These are phyloP conservation scores for Aporophyla nigra DNA, from an alignment of 2,888 invertebrate species.

Conservation along the genomic window DNA sequence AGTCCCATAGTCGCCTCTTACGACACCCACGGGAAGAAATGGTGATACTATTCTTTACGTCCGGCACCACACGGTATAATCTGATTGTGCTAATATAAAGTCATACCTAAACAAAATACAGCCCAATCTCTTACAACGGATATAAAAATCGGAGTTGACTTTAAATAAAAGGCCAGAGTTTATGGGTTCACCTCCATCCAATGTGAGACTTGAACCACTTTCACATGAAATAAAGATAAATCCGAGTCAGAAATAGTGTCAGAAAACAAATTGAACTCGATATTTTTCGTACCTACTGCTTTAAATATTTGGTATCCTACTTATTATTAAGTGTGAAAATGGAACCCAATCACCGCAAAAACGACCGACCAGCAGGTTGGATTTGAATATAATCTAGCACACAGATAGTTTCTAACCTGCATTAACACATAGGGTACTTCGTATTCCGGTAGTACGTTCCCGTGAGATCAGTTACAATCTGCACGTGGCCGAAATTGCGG, in stretches of 20 bases:
- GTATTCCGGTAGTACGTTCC: neutral
- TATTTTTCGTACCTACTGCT: neutral
- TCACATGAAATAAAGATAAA: slow-evolving; percentile 17
- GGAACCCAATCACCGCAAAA: neutral
- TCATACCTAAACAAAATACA: neutral
- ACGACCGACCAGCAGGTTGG: no score
- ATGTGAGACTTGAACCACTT: slow-evolving; percentile 22
- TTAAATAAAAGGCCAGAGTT: neutral
- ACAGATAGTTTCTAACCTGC: neutral
- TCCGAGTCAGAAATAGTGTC: neutral
- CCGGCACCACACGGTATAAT: no score
- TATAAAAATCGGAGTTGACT: neutral
- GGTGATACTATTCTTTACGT: no score
- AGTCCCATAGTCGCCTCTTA: no score
- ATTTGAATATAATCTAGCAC: neutral
- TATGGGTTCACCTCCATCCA: slow-evolving; percentile 3
- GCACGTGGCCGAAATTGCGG: neutral
- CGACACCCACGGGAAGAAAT: no score
- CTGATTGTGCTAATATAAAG: neutral
- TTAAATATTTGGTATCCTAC: neutral
- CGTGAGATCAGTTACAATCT: neutral
- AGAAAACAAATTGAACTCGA: neutral
- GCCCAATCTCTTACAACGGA: neutral
- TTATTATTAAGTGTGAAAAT: neutral
- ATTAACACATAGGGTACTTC: neutral